Conservation (phyloP, 2,888 invertebrate species). For the Strigamia transsilvanica region DNA sequence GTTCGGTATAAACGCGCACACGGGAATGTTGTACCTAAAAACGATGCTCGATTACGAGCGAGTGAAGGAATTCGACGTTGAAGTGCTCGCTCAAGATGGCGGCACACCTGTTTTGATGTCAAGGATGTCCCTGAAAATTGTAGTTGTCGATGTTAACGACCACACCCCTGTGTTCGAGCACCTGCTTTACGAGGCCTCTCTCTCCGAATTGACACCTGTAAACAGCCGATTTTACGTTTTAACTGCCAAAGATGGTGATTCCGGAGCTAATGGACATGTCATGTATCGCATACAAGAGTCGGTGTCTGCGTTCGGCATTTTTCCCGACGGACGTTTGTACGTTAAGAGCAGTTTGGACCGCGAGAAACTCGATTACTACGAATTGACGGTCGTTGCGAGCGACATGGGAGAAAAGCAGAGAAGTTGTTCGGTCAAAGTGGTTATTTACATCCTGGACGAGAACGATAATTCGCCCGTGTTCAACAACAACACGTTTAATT, state of each 20-base stretch:
- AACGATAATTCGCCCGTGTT: conserved; percentile 96
- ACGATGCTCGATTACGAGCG: conserved; percentile 66
- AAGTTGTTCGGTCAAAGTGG: conserved; percentile 84
- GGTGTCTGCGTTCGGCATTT: conserved; percentile 80
- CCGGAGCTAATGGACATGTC: conserved; percentile 80
- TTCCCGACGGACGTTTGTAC: conserved; percentile 92
- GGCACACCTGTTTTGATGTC: conserved; percentile 76
- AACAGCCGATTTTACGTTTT: conserved; percentile 91
- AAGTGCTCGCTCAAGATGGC: conserved; percentile 86
- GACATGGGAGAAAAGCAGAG: conserved; percentile 81
- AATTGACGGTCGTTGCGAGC: conserved; percentile 81
- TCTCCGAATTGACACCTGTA: conserved; percentile 87
- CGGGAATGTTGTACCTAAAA: conserved; percentile 88
- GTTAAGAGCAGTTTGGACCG: conserved; percentile 86
- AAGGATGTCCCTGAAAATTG: conserved; percentile 76
- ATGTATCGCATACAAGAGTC: conserved; percentile 86
- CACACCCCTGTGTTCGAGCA: conserved; percentile 94
- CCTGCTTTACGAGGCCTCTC: conserved; percentile 89
- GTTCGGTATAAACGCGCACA: conserved; percentile 84
- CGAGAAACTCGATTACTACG: conserved; percentile 90
- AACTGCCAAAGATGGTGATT: conserved; percentile 87
- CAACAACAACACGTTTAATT: conserved; percentile 87
- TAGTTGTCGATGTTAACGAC: conserved; percentile 89
- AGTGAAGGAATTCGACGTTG: conserved; percentile 67
- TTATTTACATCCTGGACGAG: conserved; percentile 92